phyloP scores from a whole-genome alignment of 2,797 vertebrate species.

The Perodicticus potto region DNA sequence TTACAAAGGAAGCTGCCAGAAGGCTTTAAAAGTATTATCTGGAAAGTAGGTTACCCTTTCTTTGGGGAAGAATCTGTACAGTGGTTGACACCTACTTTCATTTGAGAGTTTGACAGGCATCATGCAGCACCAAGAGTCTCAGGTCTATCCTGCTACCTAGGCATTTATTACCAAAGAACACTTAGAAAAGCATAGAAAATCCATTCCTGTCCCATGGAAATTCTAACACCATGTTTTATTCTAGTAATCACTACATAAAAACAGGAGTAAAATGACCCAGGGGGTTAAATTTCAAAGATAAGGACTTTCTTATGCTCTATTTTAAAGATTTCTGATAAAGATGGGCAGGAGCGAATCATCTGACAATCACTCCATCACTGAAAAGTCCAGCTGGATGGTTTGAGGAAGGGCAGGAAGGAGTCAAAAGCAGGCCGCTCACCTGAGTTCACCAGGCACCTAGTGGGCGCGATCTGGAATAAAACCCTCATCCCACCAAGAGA shows the following conservation, averaged over 20 bases:
- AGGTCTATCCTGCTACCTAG: neutral
- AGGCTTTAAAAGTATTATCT: neutral
- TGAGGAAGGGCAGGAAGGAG: neutral
- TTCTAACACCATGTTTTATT: neutral
- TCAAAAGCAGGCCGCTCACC: neutral
- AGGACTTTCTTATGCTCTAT: neutral
- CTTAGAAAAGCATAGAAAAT: conserved; percentile 7
- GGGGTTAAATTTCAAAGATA: neutral
- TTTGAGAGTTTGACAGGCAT: neutral
- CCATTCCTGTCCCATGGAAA: neutral
- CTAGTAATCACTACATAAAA: neutral
- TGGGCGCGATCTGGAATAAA: neutral
- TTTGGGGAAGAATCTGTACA: neutral
- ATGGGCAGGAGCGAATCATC: neutral
- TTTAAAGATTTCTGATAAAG: neutral
- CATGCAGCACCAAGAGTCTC: neutral
- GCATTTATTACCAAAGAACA: neutral
- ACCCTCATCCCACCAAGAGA: neutral
- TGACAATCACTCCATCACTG: neutral
- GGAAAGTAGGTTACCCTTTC: neutral
- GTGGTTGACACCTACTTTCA: neutral
- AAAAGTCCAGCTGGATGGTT: neutral
- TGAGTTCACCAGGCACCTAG: neutral
- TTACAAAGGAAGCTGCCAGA: neutral
- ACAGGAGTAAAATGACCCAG: neutral